These are phyloP conservation scores for Esox lucius DNA, from an alignment of 2,797 vertebrate species.

Conservation along the genomic window DNA sequence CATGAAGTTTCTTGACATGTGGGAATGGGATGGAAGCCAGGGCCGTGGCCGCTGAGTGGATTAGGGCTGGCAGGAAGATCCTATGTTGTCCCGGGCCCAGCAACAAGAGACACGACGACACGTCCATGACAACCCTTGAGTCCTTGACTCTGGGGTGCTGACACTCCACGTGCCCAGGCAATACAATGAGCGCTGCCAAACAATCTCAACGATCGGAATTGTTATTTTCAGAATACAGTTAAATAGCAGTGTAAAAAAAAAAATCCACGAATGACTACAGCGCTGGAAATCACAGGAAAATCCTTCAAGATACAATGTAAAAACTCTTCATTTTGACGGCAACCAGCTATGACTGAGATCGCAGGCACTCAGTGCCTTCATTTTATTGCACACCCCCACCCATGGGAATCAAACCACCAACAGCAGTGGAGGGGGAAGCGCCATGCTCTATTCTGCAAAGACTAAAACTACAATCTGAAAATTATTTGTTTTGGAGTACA, in stretches of 20 bases:
- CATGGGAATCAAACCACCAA: too few relatives aligned
- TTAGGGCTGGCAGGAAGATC: slow-evolving; percentile 26
- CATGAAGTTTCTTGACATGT: not conserved
- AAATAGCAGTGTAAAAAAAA: too few relatives aligned
- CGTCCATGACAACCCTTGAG: slow-evolving; percentile 26
- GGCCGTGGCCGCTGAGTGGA: slow-evolving; percentile 7
- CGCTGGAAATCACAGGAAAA: not conserved
- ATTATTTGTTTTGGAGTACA: too few relatives aligned
- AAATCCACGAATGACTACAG: not conserved
- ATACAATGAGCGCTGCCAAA: not conserved
- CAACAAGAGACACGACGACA: not conserved
- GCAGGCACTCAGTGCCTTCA: too few relatives aligned
- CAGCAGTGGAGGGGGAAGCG: too few relatives aligned
- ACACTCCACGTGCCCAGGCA: not conserved
- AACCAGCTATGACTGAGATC: too few relatives aligned
- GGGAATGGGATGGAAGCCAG: not conserved
- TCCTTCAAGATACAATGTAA: not conserved
- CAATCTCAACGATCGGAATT: not conserved
- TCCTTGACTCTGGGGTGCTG: slow-evolving; percentile 17
- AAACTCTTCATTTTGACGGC: not conserved
- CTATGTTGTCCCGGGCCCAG: not conserved
- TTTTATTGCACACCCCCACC: too few relatives aligned
- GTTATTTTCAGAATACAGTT: not conserved
- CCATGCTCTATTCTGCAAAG: too few relatives aligned
- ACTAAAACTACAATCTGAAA: too few relatives aligned